These are phyloP conservation scores for Cheumatopsyche charites DNA, from an alignment of 1,140 invertebrate species.

Conservation along the genomic window DNA sequence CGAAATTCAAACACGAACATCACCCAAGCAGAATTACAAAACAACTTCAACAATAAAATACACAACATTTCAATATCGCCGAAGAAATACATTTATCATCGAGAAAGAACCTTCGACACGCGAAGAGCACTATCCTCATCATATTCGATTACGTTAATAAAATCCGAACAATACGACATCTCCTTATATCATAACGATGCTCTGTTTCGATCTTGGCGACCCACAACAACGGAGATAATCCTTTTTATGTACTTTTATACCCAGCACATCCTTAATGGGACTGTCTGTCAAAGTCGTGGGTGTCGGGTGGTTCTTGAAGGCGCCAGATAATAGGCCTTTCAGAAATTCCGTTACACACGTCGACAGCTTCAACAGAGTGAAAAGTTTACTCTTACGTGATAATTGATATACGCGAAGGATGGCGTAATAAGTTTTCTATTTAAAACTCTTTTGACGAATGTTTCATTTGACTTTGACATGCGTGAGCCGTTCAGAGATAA, in stretches of 20 bases:
- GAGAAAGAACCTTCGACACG: background rate
- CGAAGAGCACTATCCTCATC: background rate
- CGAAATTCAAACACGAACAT: too few species aligned
- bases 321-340: background rate
- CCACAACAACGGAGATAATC: conserved; percentile 4
- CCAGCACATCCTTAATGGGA: conserved; percentile 2
- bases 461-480: too few species aligned
- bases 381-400: too few species aligned
- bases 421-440: too few species aligned
- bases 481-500: too few species aligned
- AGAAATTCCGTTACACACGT: conserved; percentile 1
- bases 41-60: too few species aligned
- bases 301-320: background rate
- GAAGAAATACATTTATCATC: background rate
- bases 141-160: too few species aligned
- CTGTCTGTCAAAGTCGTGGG: conserved; percentile 7
- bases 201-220: background rate
- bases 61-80: background rate
- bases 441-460: too few species aligned
- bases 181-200: background rate
- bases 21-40: too few species aligned
- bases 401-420: too few species aligned
- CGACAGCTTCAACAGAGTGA: too few species aligned
- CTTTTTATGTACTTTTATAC: conserved; percentile 6
- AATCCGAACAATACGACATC: too few species aligned